Percentiles rank a stretch among this genome's conserved stretches.
Evolutionary conservation across 1,140 invertebrate genomes (phyloP).

Genomic region (Bactericera cockerelli): DNA sequence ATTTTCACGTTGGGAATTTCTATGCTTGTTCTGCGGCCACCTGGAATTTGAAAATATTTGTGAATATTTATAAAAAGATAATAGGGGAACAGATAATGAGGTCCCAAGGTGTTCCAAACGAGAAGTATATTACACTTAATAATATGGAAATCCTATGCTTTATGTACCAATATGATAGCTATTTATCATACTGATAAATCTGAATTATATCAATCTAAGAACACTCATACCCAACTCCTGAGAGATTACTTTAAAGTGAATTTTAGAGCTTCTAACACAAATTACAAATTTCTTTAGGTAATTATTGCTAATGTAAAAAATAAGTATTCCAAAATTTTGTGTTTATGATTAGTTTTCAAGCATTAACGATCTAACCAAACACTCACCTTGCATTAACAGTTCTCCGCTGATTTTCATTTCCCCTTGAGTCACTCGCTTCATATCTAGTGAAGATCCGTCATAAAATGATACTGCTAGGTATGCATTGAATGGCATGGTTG

Average conservation of each 20-base stretch:
- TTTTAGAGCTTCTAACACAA: too few species aligned
- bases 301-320: too few species aligned
- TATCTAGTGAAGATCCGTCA: constrained; percentile 51
- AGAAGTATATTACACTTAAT: not conserved
- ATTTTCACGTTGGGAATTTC: constrained; percentile 37
- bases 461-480: constrained; percentile 59
- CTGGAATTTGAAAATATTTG: constrained; percentile 34
- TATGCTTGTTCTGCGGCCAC: constrained; percentile 36
- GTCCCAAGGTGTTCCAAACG: not conserved
- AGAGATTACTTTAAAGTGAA: too few species aligned
- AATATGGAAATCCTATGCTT: too few species aligned
- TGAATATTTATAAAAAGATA: constrained; percentile 33
- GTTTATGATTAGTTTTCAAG: too few species aligned
- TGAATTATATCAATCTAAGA: too few species aligned
- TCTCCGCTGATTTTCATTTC: constrained; percentile 19
- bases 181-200: too few species aligned
- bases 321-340: too few species aligned
- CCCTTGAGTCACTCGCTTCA: constrained; percentile 36
- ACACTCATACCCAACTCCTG: too few species aligned
- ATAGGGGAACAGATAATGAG: not conserved
- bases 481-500: constrained; percentile 66
- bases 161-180: too few species aligned
- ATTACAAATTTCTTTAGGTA: too few species aligned
- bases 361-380: too few species aligned
- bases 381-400: constrained; percentile 11